phyloP scores from a whole-genome alignment of 1,140 invertebrate species.

The Mamestra configurata region DNA sequence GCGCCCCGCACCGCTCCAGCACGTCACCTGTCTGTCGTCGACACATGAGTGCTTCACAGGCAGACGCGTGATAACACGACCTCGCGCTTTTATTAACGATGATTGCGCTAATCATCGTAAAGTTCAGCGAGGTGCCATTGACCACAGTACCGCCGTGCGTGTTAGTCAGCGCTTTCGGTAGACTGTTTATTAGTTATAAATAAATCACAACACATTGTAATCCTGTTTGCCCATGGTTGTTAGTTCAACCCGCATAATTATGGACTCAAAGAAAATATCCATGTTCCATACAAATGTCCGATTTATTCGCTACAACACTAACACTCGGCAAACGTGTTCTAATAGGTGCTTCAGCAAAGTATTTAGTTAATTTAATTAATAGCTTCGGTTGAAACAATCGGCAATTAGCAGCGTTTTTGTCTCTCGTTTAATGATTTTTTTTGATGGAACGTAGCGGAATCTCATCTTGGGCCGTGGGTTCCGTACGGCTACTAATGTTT shows the following conservation, averaged over 20 bases:
- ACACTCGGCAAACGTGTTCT: background rate
- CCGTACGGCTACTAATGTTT: background rate
- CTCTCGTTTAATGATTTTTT: slow-evolving; percentile 19
- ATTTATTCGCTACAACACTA: background rate
- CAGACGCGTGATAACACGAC: slow-evolving; percentile 35
- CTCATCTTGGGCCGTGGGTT: background rate
- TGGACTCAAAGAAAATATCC: slow-evolving; percentile 15
- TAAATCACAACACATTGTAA: slow-evolving; percentile 37
- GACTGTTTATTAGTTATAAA: slow-evolving; percentile 30
- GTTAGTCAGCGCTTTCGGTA: background rate
- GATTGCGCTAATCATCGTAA: slow-evolving; percentile 30
- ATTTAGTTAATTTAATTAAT: slow-evolving; percentile 42
- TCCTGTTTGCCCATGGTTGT: background rate
- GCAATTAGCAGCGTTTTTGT: slow-evolving; percentile 38
- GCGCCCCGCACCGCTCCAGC: slow-evolving; percentile 64
- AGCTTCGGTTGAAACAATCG: slow-evolving; percentile 17
- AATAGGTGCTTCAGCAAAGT: slow-evolving; percentile 8
- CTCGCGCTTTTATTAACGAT: slow-evolving; percentile 27
- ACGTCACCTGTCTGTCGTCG: slow-evolving; percentile 71
- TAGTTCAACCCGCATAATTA: slow-evolving; percentile 17
- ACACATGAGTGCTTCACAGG: slow-evolving; percentile 60
- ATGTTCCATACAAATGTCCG: slow-evolving; percentile 2
- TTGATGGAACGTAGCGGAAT: slow-evolving; percentile 13
- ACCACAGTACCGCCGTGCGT: background rate
- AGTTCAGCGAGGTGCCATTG: slow-evolving; percentile 15